phyloP scores from a whole-genome alignment of 2,888 invertebrate species.

The Palloptera scutellata region DNA sequence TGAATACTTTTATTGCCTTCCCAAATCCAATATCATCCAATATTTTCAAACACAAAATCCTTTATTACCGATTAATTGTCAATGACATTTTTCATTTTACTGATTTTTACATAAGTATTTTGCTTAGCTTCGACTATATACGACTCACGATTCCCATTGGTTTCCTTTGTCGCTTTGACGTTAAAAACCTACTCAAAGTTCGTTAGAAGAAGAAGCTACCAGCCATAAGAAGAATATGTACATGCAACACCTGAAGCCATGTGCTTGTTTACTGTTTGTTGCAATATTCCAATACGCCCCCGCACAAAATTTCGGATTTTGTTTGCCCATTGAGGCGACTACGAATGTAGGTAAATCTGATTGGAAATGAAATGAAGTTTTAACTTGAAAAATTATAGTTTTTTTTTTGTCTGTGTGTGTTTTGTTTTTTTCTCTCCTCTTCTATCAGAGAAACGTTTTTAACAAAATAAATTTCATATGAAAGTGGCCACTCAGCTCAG shows the following conservation, averaged over 20 bases:
- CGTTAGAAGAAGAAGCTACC: neutral
- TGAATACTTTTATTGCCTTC: too few species aligned
- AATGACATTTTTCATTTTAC: conserved; percentile 22
- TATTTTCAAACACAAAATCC: too few species aligned
- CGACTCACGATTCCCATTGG: conserved; percentile 3
- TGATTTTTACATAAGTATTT: too few species aligned
- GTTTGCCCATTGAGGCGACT: conserved; percentile 16
- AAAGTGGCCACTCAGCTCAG: too few species aligned
- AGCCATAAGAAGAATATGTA: too few species aligned
- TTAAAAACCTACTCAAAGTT: neutral
- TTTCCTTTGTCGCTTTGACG: neutral
- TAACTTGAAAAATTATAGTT: conserved; percentile 18
- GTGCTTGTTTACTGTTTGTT: too few species aligned
- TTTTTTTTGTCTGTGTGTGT: neutral
- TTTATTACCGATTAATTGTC: conserved; percentile 21
- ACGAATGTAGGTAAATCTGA: conserved; percentile 10
- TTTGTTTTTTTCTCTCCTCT: too few species aligned
- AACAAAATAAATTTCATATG: too few species aligned
- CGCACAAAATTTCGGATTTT: conserved; percentile 11
- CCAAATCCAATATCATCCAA: too few species aligned
- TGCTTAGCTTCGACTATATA: neutral
- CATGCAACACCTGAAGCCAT: too few species aligned
- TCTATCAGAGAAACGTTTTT: too few species aligned
- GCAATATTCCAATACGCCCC: conserved; percentile 6
- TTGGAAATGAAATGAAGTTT: conserved; percentile 17